Evolutionary conservation across 2,113 vertebrate species (phyloP), one percentile per base, ranked within the genome.

Genomic region (Stigmatopora nigra): DNA sequence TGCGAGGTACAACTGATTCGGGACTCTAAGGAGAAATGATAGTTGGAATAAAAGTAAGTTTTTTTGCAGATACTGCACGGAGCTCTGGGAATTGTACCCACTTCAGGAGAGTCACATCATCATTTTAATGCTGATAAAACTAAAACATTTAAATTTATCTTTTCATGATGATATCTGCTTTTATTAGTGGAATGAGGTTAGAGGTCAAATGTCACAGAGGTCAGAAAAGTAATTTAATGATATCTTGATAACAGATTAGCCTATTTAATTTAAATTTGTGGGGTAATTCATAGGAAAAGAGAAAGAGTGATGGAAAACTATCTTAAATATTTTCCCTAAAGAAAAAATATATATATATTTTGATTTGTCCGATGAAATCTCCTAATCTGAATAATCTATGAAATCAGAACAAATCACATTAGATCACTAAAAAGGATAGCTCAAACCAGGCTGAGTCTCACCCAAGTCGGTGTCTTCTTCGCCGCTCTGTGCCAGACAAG

Each of bases 401-500:
- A 12, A 53, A 11, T 22, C 51, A 5, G 51, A 5, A 22, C 19
- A 53, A 53, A 53, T 22, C 3, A 53, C 19, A 11, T 52, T 19
- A 12, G 25, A 16, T 35, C 3, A 57, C 20, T 41, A 41, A 41
- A 41, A 41, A 41, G 5, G 9, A 41, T 41, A 41, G 10, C 14
- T 41, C 19, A 44, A 61, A 61, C 15, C 57, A 59, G 7, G 12
- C 10, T 45, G 13, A 19, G n/a, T 45, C 59, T 61, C 59, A 45
- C 59, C 59, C 38, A 45, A 19, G 59, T 61, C 59, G 15, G 38
- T 3, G 41, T 20, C 41, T 20, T 13, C n/a, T 0, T 45, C 12
- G 44, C 59, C 59, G 13, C 59, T 61, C 19, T 61, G n/a, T 20
- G 59, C 59, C 59, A 61, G 59, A 61, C 59, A 45, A 20, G 59